Evolutionary conservation across 2,888 invertebrate species (phyloP), one percentile per base, ranked within the genome.

Genomic region (Labia minor): DNA sequence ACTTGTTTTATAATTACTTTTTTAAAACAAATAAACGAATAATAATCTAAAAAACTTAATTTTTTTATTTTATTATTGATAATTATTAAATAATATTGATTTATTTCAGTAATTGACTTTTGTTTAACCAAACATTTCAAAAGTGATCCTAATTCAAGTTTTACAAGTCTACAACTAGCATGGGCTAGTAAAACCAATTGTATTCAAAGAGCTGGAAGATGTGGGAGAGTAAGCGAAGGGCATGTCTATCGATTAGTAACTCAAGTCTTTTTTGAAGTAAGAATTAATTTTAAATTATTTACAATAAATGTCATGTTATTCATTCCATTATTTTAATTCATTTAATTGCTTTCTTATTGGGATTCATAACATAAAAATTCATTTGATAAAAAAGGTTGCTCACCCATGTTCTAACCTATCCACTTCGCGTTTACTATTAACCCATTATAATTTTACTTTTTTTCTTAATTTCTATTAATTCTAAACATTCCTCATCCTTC

Each of bases 171-270:
- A 62, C 85, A 87, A 72, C 75, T 95, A 70, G 81, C 83, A 68
- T 97, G 96, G 96, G 92, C 95, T 0, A 89, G 95, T 0, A 89
- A 90, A 74, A 86, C 89, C 0, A 95, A 90, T 77, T 95, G 94
- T 74, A 86, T 85, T 21, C 97, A 97, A 79, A 84, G 97, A 66
- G 85, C 89, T 62, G 97, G 97, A 1, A 86, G 97, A 69, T 91
- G 92, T 66, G 97, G 97, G 0, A 85, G 97, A 71, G 88, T 95
- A 6, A 83, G 89, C 67, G 86, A 88, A 73, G 95, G 92, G 0
- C 81, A 92, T 72, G 92, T 94, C 2, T 97, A 93, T 77, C 81
- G 95, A 66, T 81, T 95, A 70, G 85, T 95, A 0, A 79, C 84
- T 0, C 80, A 82, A 70, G 73, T 76, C 21, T 88, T 90, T 74